Evolutionary conservation across 1,140 invertebrate genomes (phyloP), one percentile per base, ranked within the genome.

Genomic region (Caenorhabditis elegans): DNA sequence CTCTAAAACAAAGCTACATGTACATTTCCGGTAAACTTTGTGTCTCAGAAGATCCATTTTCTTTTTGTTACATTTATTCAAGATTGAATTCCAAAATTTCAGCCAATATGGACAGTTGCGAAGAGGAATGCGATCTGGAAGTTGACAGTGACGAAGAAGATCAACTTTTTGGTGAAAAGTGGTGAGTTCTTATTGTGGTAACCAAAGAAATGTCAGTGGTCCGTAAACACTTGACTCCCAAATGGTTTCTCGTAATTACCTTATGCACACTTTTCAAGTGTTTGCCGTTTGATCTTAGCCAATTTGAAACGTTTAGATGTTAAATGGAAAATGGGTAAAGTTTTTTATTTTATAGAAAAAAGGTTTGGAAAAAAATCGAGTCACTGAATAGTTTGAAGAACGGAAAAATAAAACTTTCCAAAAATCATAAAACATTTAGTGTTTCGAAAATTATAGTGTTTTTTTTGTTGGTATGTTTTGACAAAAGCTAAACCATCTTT

Each of bases 181-280:
- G 60, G 60, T 70, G 19, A 70, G 60, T 70, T 70, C 11, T 43
- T 5, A 5, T 43, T 43, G 5, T 43, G 15, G 39, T 5, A n/a
- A n/a, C 49, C 60, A 43, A 70, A 39, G 60, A 70, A 70, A 70
- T 70, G 60, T 70, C 39, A 39, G 60, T 39, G 60, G 60, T 70
- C 60, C 60, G 60, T 70, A 70, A 70, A 70, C 60, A 70, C 60
- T 70, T 70, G 60, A 70, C 60, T 70, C 60, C 60, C 26, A 60
- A 43, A 43, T 43, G 36, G 34, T 70, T 31, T 70, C 60, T 70
- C 31, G 60, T 70, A 70, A 70, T 70, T 70, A 70, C 60, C 60
- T 70, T 70, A 70, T 70, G 60, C 60, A 70, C 60, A 70, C 60
- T 39, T 70, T 70, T 70, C 60, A 39, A 70, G 60, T 70, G 60